Base-by-base conservation (phyloP, 2,888 invertebrate species). In the Drosophila planitibia region DNA sequence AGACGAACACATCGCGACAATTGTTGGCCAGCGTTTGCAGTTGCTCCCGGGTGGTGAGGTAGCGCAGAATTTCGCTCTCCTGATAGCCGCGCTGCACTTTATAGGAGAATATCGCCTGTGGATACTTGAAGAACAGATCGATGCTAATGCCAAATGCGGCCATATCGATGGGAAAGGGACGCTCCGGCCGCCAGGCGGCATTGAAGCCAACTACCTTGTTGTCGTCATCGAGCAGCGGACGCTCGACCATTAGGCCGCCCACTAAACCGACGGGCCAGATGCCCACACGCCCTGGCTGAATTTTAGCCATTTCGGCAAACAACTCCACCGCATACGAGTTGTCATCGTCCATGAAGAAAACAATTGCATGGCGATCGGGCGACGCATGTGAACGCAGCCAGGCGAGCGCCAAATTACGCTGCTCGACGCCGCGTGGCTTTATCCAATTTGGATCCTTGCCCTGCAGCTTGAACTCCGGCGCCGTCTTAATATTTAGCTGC, bases 161-260 rank as follows among this genome's bases (percentile, higher is more conserved):
- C 99, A 99, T 99, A 91, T 99, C 99, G 44, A 99, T 96, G 0
- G 99, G 98, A 94, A 99, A 99, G 0, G 97, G 96, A 73, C 99
- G 94, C 84, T 97, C 96, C 0, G 98, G 97, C 89, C 97, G 96
- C 97, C 98, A 99, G 1, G 96, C 97, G 0, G 96, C 96, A 90
- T 95, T 95, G 90, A 94, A 95, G 0, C 94, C 95, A 16, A 93
- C 91, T 1, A 95, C 94, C 75, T 94, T 94, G 3, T 94, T 96
- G 72, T 94, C 93, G 4, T 94, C 94, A 91, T 96, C 94, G 4
- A 99, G 95, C 16, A 97, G 92, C 0, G 99, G 99, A 91, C 96
- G 96, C 93, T 99, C 99, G 0, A 98, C 98, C 94, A 97, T 95
- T 91, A 99, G 94, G 1, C 98, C 98, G 12, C 99, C 99, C 0